phyloP scores from a whole-genome alignment of 2,113 vertebrate species.

The Ammospiza caudacuta region DNA sequence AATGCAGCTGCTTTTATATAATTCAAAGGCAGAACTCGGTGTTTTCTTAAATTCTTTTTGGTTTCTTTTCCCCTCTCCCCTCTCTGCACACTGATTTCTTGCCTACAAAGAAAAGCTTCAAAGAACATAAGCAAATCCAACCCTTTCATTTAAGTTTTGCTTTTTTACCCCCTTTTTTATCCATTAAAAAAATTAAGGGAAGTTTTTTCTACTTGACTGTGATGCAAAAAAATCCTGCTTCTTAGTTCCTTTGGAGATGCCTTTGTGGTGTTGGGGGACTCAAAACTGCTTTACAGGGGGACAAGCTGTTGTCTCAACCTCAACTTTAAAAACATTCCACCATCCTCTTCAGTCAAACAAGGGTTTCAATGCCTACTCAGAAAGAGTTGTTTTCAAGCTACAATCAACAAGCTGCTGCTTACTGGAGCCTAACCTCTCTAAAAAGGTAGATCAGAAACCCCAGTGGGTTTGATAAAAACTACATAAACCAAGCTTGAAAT shows the following conservation, averaged over 20 bases:
- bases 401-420: not conserved
- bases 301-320: not conserved
- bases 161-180: not conserved
- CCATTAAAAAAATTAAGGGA: not conserved
- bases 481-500: not conserved
- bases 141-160: slow-evolving; percentile 27
- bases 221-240: not conserved
- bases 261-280: not conserved
- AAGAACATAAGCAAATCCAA: slow-evolving; percentile 27
- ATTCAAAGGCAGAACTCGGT: slow-evolving; percentile 57
- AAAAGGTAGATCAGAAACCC: not conserved
- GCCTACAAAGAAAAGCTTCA: slow-evolving; percentile 59
- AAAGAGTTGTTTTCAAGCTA: not conserved
- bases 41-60: slow-evolving; percentile 58
- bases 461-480: not conserved
- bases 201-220: not conserved
- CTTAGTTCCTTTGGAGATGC: not conserved
- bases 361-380: not conserved
- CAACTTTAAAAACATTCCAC: not conserved
- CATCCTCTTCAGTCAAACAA: not conserved
- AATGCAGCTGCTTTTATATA: slow-evolving; percentile 60
- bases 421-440: not conserved
- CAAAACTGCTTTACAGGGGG: not conserved
- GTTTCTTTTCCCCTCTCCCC: slow-evolving; percentile 8
- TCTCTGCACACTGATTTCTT: slow-evolving; percentile 3